Evolutionary conservation across 2,113 vertebrate species (phyloP).

Genomic region (Xenopus laevis): DNA sequence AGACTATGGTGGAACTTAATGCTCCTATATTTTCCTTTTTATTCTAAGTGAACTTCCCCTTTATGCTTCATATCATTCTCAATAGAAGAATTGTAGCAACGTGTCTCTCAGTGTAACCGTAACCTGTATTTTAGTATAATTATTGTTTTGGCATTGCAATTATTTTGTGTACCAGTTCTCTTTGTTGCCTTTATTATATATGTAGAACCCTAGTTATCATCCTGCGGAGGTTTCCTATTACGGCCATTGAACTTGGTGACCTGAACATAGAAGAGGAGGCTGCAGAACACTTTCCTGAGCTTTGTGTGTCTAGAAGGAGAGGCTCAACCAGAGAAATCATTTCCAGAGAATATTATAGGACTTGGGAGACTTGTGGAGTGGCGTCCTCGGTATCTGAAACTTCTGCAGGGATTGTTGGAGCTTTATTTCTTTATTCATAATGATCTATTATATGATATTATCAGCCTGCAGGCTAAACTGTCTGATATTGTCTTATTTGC

Average conservation of each 20-base stretch:
- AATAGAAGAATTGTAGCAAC: neutral
- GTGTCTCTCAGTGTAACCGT: neutral
- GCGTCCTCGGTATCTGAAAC: too few relatives aligned
- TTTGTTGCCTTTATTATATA: slow-evolving; percentile 3
- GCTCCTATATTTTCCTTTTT: too few relatives aligned
- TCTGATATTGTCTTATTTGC: too few relatives aligned
- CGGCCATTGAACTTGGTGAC: neutral
- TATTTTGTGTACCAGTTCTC: neutral
- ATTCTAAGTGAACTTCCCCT: too few relatives aligned
- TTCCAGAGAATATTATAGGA: neutral
- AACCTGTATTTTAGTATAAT: slow-evolving; percentile 3
- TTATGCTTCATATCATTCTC: neutral
- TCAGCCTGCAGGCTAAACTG: too few relatives aligned
- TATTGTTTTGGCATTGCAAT: neutral
- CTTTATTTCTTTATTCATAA: too few relatives aligned
- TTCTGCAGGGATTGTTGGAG: too few relatives aligned
- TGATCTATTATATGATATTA: too few relatives aligned
- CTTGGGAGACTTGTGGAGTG: too few relatives aligned
- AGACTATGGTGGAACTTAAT: too few relatives aligned
- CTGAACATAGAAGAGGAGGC: neutral
- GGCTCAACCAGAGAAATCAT: neutral
- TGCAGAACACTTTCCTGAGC: neutral
- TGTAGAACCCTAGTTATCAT: neutral
- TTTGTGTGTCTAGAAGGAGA: neutral
- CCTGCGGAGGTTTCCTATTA: neutral